Base-by-base conservation (phyloP, 2,888 invertebrate genomes). In the Leptothorax acervorum region DNA sequence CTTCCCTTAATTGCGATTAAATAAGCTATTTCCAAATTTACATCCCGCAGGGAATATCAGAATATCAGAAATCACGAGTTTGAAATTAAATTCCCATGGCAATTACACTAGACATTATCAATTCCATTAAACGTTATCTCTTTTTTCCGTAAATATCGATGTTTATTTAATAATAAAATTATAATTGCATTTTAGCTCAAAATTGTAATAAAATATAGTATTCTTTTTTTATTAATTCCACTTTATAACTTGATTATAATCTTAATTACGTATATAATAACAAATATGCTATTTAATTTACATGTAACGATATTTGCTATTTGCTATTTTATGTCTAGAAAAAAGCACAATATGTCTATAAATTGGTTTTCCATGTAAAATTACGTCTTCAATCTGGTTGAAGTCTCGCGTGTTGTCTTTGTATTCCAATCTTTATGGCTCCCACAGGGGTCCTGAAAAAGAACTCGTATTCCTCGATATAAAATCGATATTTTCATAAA, bases 401-500 rank as follows among this genome's bases (percentile, higher is more conserved):
- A 11, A 66, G 9, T 66, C 76, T 66, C 35, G 63, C 35, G 3
- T 76, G 23, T 53, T 66, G 51, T 66, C 51, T 66, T 53, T 66
- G 48, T 55, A 66, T 76, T 53, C 28, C 39, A 66, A 76, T 53
- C 23, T 76, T 76, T 53, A 76, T 66, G n/a, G 53, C 0, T 39
- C 68, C 62, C 28, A 63, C 3, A 66, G 53, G 39, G 18, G 18
- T 11, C 3, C 28, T 66, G 18, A 11, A 75, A 55, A 76, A 53
- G 28, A 2, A 76, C 18, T 76, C 42, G 73, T 57, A 45, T 57
- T n/a, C 28, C 42, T 11, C 31, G 12, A 66, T 53, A 76, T 65
- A 65, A 18, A 51, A 65, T 76, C 18, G 42, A 76, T 66, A 76
- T 76, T 55, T 76, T 65, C 53, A 55, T 35, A 53, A 66, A 65